Conservation (phyloP, 1,140 invertebrate species). For the Dufourea novaeangliae region DNA sequence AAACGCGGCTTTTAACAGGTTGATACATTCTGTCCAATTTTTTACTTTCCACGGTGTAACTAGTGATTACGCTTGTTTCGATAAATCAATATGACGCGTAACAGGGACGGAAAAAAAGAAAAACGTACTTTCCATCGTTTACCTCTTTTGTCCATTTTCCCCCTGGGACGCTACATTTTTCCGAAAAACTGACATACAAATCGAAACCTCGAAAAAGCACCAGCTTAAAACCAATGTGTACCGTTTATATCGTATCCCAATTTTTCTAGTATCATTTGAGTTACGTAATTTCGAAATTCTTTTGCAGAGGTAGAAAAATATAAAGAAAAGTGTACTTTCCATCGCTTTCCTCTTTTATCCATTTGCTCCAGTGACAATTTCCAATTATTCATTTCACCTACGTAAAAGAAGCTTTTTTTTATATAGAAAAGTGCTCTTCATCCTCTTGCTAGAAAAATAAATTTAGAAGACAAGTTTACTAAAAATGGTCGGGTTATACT, state of each 20-base stretch:
- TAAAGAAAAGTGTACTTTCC: too few species aligned
- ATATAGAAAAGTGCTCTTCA: too few species aligned
- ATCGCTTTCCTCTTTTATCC: too few species aligned
- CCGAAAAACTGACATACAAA: neutral
- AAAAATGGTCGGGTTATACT: neutral
- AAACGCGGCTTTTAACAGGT: conserved; percentile 9
- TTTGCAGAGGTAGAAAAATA: too few species aligned
- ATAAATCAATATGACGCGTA: conserved; percentile 22
- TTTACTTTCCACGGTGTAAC: conserved; percentile 10
- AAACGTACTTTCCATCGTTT: neutral
- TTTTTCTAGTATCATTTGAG: too few species aligned
- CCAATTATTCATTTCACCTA: too few species aligned
- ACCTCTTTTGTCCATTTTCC: neutral
- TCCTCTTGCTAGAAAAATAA: neutral
- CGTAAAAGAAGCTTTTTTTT: too few species aligned
- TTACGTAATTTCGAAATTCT: too few species aligned
- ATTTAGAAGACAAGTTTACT: too few species aligned
- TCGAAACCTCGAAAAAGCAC: conserved; percentile 6
- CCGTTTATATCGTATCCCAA: too few species aligned
- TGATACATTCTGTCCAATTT: conserved; percentile 1
- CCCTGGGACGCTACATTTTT: neutral
- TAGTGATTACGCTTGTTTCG: neutral
- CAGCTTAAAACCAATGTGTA: too few species aligned
- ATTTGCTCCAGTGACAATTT: too few species aligned
- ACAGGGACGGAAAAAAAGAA: neutral